Evolutionary conservation across 2,797 vertebrate genomes (phyloP).

Genomic region (Labroides dimidiatus): DNA sequence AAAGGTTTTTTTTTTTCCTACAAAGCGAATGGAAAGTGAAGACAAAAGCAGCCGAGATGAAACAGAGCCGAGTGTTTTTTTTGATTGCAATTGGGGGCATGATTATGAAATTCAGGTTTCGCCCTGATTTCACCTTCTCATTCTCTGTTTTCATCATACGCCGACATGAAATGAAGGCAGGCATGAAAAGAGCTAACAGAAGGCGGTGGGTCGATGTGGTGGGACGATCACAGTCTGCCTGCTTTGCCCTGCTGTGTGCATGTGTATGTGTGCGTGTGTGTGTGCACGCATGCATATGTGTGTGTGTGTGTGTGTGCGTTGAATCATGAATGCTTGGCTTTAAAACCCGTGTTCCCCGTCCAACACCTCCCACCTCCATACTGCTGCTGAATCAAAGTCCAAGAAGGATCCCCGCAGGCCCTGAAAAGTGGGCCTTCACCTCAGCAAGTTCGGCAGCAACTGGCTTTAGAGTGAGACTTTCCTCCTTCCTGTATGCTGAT

Average conservation of each 20-base stretch:
- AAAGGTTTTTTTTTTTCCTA: not conserved
- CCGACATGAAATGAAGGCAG: constrained; percentile 54
- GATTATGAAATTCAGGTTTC: constrained; percentile 44
- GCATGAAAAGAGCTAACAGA: constrained; percentile 71
- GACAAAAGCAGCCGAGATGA: constrained; percentile 28
- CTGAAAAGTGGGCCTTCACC: constrained; percentile 54
- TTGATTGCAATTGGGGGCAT: constrained; percentile 19
- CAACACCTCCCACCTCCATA: constrained; percentile 75
- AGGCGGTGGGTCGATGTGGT: constrained; percentile 67
- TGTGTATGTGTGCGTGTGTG: constrained; percentile 32
- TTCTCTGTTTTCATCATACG: constrained; percentile 67
- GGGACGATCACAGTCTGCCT: constrained; percentile 70
- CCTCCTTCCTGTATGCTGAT: constrained; percentile 17
- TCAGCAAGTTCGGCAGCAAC: constrained; percentile 46
- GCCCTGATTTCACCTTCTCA: constrained; percentile 53
- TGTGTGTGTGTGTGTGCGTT: constrained; percentile 37
- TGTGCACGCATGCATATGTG: constrained; percentile 11
- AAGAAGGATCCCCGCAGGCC: constrained; percentile 58
- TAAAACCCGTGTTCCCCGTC: constrained; percentile 42
- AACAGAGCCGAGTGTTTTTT: constrained; percentile 24
- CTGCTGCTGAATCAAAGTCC: constrained; percentile 61
- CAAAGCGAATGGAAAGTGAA: constrained; percentile 29
- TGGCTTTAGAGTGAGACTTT: constrained; percentile 39
- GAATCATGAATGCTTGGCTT: constrained; percentile 62
- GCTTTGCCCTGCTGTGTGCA: constrained; percentile 59